Evolutionary conservation across 2,797 vertebrate genomes (phyloP).

Genomic region (Melanotaenia parkinsoni): DNA sequence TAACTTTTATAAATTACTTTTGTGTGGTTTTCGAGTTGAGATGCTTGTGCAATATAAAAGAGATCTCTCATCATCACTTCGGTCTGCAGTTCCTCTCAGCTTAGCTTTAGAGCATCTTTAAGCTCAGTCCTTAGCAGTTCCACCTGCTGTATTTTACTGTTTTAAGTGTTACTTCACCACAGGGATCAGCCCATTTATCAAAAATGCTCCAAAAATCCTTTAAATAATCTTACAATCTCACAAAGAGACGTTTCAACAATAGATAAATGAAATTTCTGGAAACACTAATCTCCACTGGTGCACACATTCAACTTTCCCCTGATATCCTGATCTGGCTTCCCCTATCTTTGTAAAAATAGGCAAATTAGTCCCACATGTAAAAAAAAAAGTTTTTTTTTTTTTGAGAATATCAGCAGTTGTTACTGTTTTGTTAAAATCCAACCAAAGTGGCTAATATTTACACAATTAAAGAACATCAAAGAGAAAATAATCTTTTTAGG

Average conservation of each 20-base stretch:
- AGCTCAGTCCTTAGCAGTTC: neutral
- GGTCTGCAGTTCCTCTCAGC: slow-evolving; percentile 1
- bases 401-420: slow-evolving; percentile 13
- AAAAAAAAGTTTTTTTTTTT: neutral
- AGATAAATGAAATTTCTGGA: slow-evolving; percentile 17
- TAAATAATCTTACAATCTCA: neutral
- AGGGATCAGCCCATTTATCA: neutral
- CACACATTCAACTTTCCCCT: neutral
- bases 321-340: neutral
- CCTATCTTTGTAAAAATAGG: slow-evolving; percentile 4
- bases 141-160: too few relatives aligned
- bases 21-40: neutral
- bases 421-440: slow-evolving; percentile 48
- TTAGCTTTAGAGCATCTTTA: neutral
- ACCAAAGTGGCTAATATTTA: slow-evolving; percentile 21
- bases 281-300: neutral
- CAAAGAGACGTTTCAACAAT: neutral
- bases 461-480: slow-evolving; percentile 29
- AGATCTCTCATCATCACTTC: neutral
- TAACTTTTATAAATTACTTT: neutral
- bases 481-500: neutral
- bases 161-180: neutral
- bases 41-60: neutral
- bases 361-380: slow-evolving; percentile 10
- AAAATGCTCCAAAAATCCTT: neutral